Evolutionary conservation across 2,888 invertebrate species (phyloP), one percentile per base, ranked within the genome.

Genomic region (Silvanus unidentatus): DNA sequence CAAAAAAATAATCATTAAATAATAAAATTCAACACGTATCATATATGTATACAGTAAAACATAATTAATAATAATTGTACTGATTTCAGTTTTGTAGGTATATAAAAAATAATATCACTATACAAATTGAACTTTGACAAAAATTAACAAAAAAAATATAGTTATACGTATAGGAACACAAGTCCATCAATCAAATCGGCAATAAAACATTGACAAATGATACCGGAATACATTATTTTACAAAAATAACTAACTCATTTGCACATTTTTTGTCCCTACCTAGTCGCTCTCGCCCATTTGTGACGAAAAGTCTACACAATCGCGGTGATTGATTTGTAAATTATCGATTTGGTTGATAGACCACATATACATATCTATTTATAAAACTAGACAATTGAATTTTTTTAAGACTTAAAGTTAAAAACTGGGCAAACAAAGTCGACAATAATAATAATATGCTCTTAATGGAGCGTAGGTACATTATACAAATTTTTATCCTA

Each of bases 101-200:
- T 53, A 57, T 58, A 49, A 54, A 57, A 63, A 57, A 58, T 63
- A 64, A 63, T 63, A 66, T 65, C 62, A 64, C 62, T 65, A 59
- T 62, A 62, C 55, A 59, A 52, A 61, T 47, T 37, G 14, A 37
- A 32, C 32, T n/a, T 32, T 11, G 28, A 8, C 28, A 8, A 32
- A 11, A 32, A 32, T 11, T 32, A 22, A 22, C 22, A 22, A 22
- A 22, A 3, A 22, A 22, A 22, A 22, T 22, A 22, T 22, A 22
- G 22, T 8, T 22, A n/a, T n/a, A n/a, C n/a, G n/a, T n/a, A n/a
- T 37, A 37, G 37, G 37, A 37, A 37, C 16, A 37, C 2, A 16
- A 37, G 22, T 37, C 37, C 15, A 16, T 12, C 37, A 37, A 37
- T 22, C 22, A 22, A 22, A 22, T 22, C 22, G 4, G 3, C 3